Conservation (phyloP, 2,113 vertebrate genomes). For the Anhinga anhinga region DNA sequence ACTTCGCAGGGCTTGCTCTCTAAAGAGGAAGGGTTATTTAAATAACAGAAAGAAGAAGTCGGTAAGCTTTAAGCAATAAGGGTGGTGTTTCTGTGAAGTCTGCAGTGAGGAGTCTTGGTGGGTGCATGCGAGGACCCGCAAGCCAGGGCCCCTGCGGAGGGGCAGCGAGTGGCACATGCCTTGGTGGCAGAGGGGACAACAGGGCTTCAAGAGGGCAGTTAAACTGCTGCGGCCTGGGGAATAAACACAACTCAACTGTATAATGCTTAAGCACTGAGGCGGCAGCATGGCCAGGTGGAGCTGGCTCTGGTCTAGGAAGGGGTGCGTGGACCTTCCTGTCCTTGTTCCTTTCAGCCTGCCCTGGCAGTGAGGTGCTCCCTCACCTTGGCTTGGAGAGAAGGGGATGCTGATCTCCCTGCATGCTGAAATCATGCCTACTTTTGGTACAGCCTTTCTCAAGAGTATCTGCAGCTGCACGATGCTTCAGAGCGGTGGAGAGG, state of each 20-base stretch:
- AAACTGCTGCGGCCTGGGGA: background rate
- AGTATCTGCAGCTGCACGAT: accelerated
- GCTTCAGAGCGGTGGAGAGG: background rate
- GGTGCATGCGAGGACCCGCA: background rate
- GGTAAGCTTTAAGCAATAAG: accelerated
- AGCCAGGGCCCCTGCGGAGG: no score
- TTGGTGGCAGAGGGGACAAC: no score
- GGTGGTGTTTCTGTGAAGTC: background rate
- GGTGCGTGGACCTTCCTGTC: accelerated
- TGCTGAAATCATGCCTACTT: background rate
- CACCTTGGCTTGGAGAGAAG: background rate
- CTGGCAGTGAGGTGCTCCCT: accelerated
- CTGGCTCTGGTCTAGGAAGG: background rate
- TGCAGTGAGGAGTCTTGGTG: no score
- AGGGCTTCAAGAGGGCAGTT: no score
- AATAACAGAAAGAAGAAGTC: background rate
- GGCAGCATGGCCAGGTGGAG: background rate
- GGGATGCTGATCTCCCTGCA: background rate
- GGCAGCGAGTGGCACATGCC: no score
- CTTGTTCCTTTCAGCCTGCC: background rate
- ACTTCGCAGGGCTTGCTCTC: accelerated
- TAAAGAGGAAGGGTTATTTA: background rate
- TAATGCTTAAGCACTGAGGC: background rate
- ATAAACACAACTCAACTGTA: accelerated
- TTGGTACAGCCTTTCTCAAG: background rate